Conservation (phyloP, 2,888 invertebrate genomes). For the Cosmopolites sordidus region DNA sequence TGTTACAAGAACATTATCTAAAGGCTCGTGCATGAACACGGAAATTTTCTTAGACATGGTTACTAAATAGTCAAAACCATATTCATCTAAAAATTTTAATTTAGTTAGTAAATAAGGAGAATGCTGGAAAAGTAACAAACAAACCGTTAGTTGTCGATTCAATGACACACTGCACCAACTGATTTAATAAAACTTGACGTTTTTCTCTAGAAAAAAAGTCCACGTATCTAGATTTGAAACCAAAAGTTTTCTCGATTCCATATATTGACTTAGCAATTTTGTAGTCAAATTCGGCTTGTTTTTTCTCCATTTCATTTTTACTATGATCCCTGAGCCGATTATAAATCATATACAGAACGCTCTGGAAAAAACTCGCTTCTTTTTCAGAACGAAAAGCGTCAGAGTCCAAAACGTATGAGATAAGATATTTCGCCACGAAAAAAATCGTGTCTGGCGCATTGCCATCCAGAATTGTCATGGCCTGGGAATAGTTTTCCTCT, state of each 20-base stretch:
- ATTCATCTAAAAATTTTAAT: slow-evolving; percentile 10
- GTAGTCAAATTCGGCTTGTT: slow-evolving; percentile 1
- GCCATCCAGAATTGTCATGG: slow-evolving; percentile 12
- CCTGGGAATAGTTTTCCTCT: slow-evolving; percentile 4
- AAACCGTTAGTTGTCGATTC: background rate
- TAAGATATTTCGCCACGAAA: slow-evolving; percentile 1
- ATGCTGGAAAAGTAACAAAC: no score
- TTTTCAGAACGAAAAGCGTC: background rate
- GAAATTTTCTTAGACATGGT: slow-evolving; percentile 13
- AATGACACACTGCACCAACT: background rate
- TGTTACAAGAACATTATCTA: slow-evolving; percentile 10
- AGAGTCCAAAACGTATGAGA: background rate
- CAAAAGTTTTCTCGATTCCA: slow-evolving; percentile 5
- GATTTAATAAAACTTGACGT: background rate
- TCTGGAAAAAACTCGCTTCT: background rate
- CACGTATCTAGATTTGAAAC: background rate
- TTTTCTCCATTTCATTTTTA: background rate
- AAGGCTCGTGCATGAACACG: slow-evolving; percentile 1
- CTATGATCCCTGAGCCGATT: background rate
- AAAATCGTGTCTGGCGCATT: slow-evolving; percentile 3
- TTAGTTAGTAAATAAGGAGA: no score
- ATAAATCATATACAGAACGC: slow-evolving; percentile 4
- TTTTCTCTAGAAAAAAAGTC: background rate
- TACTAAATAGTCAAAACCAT: slow-evolving; percentile 3
- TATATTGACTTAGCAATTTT: slow-evolving; percentile 6